These are phyloP conservation scores for Drosophila fulvimacula DNA, from an alignment of 2,888 invertebrate genomes.

Conservation along the genomic window DNA sequence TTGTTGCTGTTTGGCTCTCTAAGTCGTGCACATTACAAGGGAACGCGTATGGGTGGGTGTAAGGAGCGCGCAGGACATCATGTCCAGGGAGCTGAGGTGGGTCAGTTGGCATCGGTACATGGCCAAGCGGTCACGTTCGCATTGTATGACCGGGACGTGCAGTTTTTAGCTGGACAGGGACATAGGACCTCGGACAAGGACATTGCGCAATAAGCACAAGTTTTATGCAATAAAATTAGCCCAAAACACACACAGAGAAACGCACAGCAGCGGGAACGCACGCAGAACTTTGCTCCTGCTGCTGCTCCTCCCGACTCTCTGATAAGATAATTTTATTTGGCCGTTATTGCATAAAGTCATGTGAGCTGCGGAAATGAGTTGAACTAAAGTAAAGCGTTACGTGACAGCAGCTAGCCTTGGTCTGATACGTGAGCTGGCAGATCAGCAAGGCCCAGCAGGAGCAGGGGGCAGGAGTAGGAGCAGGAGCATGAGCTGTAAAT, in stretches of 20 bases:
- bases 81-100: conserved; percentile 6
- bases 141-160: conserved; percentile 77
- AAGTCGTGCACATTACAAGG: conserved; percentile 69
- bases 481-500: conserved; percentile 26
- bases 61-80: conserved; percentile 48
- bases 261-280: background rate
- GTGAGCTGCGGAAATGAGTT: conserved; percentile 79
- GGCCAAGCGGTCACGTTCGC: conserved; percentile 76
- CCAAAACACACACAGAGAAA: conserved; percentile 22
- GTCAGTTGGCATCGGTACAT: conserved; percentile 48
- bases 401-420: conserved; percentile 45
- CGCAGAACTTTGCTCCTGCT: conserved; percentile 38
- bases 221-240: conserved; percentile 79
- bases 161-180: conserved; percentile 55
- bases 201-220: conserved; percentile 74
- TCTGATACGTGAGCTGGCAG: background rate
- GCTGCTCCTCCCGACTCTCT: conserved; percentile 49
- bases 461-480: background rate
- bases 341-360: conserved; percentile 81
- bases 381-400: conserved; percentile 77
- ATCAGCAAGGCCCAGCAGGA: background rate
- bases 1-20: conserved; percentile 42
- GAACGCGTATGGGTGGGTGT: conserved; percentile 49
- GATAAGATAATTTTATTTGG: conserved; percentile 81
- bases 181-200: conserved; percentile 25